Conservation (phyloP, 1,140 invertebrate genomes). For the Vanessa atalanta region DNA sequence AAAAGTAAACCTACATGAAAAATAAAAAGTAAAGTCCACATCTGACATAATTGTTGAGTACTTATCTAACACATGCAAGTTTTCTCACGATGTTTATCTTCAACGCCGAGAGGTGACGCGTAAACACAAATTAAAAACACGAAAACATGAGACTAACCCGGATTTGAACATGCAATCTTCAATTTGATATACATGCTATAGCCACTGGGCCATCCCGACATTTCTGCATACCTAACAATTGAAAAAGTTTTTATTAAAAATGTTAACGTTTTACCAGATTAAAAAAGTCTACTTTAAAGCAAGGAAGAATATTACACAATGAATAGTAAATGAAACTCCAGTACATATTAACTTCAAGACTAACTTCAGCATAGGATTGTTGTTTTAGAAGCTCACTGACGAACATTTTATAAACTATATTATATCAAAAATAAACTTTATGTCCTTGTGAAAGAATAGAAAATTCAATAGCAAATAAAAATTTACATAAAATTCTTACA, state of each 20-base stretch:
- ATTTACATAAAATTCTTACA: background rate
- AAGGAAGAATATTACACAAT: conserved; percentile 18
- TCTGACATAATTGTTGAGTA: too few relatives aligned
- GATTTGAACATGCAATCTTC: too few relatives aligned
- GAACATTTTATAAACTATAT: background rate
- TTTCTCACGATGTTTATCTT: too few relatives aligned
- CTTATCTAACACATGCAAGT: too few relatives aligned
- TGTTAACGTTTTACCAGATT: conserved; percentile 17
- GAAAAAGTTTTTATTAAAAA: conserved; percentile 23
- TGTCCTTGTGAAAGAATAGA: background rate
- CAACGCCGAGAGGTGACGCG: too few relatives aligned
- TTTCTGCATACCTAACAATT: background rate
- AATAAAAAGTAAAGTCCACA: too few relatives aligned
- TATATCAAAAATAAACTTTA: background rate
- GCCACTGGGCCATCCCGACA: too few relatives aligned
- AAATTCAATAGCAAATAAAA: background rate
- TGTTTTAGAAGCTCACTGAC: conserved; percentile 1
- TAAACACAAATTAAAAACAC: too few relatives aligned
- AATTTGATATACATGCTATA: too few relatives aligned
- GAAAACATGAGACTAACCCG: too few relatives aligned
- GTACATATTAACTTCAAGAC: conserved; percentile 25
- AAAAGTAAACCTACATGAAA: too few relatives aligned
- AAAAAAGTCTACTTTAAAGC: conserved; percentile 3
- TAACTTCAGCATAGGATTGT: conserved; percentile 21
- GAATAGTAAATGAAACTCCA: conserved; percentile 29